Percentiles rank a stretch among this genome's conserved stretches.
Conservation (phyloP, 2,797 vertebrate species). For the Gymnoscopelus braueri region DNA sequence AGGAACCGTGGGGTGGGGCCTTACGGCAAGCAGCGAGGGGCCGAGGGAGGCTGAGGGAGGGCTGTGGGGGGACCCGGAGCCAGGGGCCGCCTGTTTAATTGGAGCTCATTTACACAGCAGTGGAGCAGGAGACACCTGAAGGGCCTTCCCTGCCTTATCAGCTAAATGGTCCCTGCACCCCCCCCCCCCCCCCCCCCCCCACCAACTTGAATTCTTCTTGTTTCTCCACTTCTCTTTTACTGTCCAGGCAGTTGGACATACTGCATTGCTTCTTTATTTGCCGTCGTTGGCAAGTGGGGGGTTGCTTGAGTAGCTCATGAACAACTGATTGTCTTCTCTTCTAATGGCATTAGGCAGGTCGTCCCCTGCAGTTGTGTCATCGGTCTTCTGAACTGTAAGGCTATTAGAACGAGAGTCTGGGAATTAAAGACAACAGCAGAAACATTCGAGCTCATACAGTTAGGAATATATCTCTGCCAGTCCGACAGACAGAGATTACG, state of each 20-base stretch:
- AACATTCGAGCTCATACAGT: too few relatives aligned
- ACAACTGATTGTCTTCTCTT: neutral
- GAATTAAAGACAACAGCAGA: neutral
- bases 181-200: constrained; percentile 45
- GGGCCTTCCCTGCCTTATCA: constrained; percentile 79
- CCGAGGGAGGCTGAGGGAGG: constrained; percentile 56
- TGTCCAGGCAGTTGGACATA: too few relatives aligned
- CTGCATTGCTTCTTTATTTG: neutral
- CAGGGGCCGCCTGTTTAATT: constrained; percentile 82
- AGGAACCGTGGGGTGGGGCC: constrained; percentile 74
- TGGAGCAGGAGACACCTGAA: constrained; percentile 81
- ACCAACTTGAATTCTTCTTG: constrained; percentile 1
- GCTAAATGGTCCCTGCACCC: constrained; percentile 62
- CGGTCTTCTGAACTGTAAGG: neutral
- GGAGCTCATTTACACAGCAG: constrained; percentile 85
- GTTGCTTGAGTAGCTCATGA: neutral
- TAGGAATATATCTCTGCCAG: too few relatives aligned
- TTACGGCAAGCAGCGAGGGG: constrained; percentile 77
- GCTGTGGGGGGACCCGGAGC: constrained; percentile 70
- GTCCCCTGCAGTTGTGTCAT: neutral
- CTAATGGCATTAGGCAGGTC: neutral
- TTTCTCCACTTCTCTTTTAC: too few relatives aligned
- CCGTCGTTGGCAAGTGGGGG: neutral
- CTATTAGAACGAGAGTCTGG: neutral
- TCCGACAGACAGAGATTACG: too few relatives aligned